Evolutionary conservation across 2,888 invertebrate species (phyloP), one percentile per base, ranked within the genome.

Genomic region (Mythimna ferrago): DNA sequence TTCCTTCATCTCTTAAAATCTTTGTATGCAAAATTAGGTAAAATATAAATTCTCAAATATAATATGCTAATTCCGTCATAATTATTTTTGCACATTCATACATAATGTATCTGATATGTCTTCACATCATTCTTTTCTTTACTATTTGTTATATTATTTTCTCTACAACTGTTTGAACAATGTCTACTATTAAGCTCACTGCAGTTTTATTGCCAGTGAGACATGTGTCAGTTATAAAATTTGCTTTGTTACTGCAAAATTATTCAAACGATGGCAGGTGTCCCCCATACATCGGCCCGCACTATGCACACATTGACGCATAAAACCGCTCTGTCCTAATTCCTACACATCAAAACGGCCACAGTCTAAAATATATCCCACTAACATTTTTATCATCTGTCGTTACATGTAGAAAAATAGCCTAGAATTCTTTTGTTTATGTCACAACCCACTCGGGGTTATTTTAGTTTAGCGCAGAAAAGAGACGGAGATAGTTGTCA

Each of bases 191-290:
- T 81, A 71, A 70, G 68, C 73, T 66, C 82, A 84, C 77, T 79
- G 75, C 76, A 85, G 48, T 90, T 93, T 93, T 92, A 93, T 93
- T 88, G 90, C 89, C 86, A 84, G 86, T 83, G 86, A 92, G 90
- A 91, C 93, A 92, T 93, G 89, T 93, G 93, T 88, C 85, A 86
- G 87, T 87, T 91, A 92, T 92, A 91, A 93, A 93, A 93, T 93
- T 92, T 90, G 90, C 89, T 86, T 88, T 88, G 89, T 91, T 91
- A 94, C 90, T 93, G 94, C 93, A 88, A 92, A 94, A 94, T 94
- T 94, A 94, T 94, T 94, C 94, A 94, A 91, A 91, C 84, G 88
- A 91, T 92, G 93, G 93, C 94, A 94, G 94, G 93, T 94, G 94
- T 91, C 92, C 91, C 90, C 89, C 88, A 91, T 90, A 88, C 76